A percentile compares a stretch with the other conserved stretches of the same genome.
These are phyloP conservation scores for Antedon mediterranea DNA, from an alignment of 53 echinoderm and acorn worm genomes.

Conservation along the genomic window DNA sequence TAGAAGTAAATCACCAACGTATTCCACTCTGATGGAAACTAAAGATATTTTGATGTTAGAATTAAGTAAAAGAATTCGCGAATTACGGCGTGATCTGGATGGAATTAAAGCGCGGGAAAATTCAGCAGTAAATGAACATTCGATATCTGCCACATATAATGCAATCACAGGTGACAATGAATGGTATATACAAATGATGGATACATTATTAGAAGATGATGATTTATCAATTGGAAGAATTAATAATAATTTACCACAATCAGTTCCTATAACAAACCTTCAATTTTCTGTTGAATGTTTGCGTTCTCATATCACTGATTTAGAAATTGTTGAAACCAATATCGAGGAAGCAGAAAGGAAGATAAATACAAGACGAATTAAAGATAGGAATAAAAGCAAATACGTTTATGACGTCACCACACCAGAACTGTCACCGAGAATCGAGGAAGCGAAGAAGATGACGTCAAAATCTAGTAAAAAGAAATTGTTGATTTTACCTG, in stretches of 20 bases:
- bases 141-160: conserved; percentile 1
- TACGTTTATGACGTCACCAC: neutral
- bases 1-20: conserved; percentile 58
- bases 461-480: neutral
- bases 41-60: conserved; percentile 33
- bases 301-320: conserved; percentile 37
- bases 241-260: neutral
- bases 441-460: neutral
- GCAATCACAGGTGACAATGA: neutral
- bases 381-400: conserved; percentile 1
- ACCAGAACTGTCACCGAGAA: neutral
- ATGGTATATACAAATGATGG: conserved; percentile 33
- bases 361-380: neutral
- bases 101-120: conserved; percentile 53
- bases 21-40: conserved; percentile 30
- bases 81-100: conserved; percentile 39
- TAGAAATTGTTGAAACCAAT: conserved; percentile 21
- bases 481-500: neutral
- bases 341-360: conserved; percentile 22
- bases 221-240: conserved; percentile 6
- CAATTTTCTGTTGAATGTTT: conserved; percentile 33
- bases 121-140: conserved; percentile 36
- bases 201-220: conserved; percentile 20
- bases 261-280: neutral
- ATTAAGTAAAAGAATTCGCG: conserved; percentile 28